Evolutionary conservation across 1,140 invertebrate species (phyloP).

Genomic region (Camponotus floridanus): DNA sequence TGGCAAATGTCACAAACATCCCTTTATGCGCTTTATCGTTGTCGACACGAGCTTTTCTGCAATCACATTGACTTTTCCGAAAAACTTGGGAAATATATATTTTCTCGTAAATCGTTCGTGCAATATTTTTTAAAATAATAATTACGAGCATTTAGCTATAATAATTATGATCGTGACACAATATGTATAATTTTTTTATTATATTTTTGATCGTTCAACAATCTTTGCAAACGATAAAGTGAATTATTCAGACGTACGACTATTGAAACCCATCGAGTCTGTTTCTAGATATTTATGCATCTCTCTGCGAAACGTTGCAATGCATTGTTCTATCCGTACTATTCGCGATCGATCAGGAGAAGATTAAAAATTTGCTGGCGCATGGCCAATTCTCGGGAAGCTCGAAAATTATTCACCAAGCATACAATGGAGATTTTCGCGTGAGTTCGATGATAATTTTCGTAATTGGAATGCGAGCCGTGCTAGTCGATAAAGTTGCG

Average conservation of each 20-base stretch:
- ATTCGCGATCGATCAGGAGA: constrained; percentile 32
- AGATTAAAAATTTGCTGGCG: constrained; percentile 59
- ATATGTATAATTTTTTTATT: not conserved
- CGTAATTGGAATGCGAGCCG: constrained; percentile 40
- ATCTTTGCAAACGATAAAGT: not conserved
- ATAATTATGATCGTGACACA: not conserved
- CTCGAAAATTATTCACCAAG: constrained; percentile 34
- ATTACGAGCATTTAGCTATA: constrained; percentile 4
- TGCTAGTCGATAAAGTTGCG: not conserved
- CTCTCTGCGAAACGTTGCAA: not conserved
- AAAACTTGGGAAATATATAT: not conserved
- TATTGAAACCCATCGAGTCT: not conserved
- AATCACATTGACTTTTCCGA: not conserved
- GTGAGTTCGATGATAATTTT: constrained; percentile 33
- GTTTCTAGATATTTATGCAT: not conserved
- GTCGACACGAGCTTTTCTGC: not conserved
- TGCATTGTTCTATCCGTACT: constrained; percentile 29
- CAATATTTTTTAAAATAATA: not conserved
- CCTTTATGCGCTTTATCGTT: constrained; percentile 1
- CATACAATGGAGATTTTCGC: not conserved
- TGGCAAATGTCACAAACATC: constrained; percentile 44
- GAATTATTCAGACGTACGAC: not conserved
- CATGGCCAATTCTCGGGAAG: constrained; percentile 26
- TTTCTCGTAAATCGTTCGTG: not conserved
- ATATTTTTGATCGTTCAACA: not conserved